These are phyloP conservation scores for Chionomys nivalis DNA, from an alignment of 2,113 vertebrate species.

Conservation along the genomic window DNA sequence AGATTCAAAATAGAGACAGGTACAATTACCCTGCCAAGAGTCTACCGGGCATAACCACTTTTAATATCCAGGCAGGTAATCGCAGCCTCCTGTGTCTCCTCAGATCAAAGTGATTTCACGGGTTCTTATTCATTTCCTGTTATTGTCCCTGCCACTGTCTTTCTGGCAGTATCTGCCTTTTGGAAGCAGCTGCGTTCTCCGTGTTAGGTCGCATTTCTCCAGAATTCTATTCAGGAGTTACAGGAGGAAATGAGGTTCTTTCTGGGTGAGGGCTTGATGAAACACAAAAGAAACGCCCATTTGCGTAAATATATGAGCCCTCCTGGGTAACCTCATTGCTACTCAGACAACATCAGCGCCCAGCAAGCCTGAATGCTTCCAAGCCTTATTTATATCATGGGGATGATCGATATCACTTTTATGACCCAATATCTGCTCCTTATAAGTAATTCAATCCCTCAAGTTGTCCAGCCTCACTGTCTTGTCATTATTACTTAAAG, in stretches of 20 bases:
- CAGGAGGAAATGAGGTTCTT: not conserved
- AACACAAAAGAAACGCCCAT: not conserved
- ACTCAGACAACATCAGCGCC: not conserved
- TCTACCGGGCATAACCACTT: conserved; percentile 22
- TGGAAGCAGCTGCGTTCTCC: not conserved
- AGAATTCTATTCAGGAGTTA: not conserved
- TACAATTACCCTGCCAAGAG: conserved; percentile 10
- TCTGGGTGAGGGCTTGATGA: conserved; percentile 34
- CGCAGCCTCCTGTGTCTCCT: conserved; percentile 16
- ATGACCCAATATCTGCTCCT: not conserved
- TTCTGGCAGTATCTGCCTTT: not conserved
- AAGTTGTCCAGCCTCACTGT: not conserved
- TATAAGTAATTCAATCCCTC: not conserved
- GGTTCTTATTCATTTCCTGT: conserved; percentile 26
- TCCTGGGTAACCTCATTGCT: not conserved
- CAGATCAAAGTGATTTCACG: not conserved
- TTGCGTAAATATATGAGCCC: not conserved
- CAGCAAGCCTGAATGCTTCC: not conserved
- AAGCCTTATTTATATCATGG: conserved; percentile 5
- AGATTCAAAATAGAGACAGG: not conserved
- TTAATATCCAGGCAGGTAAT: not conserved
- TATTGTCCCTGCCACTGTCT: not conserved
- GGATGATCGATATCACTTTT: conserved; percentile 17
- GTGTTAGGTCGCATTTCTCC: conserved; percentile 25
- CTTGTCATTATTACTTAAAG: conserved; percentile 23